Percentiles rank a stretch among this genome's conserved stretches.
Evolutionary conservation across 2,113 vertebrate species (phyloP).

Genomic region (Rhea pennata): DNA sequence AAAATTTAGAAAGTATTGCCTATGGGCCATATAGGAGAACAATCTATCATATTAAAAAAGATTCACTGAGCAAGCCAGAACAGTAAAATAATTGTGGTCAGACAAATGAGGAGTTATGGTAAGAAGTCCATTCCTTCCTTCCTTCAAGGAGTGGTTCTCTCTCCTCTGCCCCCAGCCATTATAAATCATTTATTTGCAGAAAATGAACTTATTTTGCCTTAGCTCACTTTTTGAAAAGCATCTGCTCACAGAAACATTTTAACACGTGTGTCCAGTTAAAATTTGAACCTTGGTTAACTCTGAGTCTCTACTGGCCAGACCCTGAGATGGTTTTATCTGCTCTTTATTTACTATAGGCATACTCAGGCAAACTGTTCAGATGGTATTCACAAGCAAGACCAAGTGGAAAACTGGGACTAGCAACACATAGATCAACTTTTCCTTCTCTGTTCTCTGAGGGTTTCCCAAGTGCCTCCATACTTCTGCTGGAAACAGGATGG

Average conservation of each 20-base stretch:
- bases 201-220: background rate
- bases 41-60: background rate
- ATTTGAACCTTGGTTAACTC: background rate
- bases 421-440: background rate
- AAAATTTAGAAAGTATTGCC: background rate
- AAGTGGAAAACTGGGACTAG: background rate
- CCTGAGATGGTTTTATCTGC: background rate
- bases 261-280: background rate
- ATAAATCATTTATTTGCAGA: background rate
- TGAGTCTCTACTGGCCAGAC: background rate
- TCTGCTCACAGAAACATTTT: background rate
- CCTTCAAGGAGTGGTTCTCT: background rate
- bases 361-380: background rate
- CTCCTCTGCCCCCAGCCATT: background rate
- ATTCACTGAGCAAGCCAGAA: background rate
- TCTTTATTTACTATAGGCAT: background rate
- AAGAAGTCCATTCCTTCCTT: background rate
- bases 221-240: background rate
- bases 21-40: background rate
- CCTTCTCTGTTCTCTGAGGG: background rate
- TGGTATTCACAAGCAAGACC: background rate
- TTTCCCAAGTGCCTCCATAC: background rate
- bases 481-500: background rate
- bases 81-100: background rate
- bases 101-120: background rate